Evolutionary conservation across 2,888 invertebrate genomes (phyloP).

Genomic region (Acheta domesticus): DNA sequence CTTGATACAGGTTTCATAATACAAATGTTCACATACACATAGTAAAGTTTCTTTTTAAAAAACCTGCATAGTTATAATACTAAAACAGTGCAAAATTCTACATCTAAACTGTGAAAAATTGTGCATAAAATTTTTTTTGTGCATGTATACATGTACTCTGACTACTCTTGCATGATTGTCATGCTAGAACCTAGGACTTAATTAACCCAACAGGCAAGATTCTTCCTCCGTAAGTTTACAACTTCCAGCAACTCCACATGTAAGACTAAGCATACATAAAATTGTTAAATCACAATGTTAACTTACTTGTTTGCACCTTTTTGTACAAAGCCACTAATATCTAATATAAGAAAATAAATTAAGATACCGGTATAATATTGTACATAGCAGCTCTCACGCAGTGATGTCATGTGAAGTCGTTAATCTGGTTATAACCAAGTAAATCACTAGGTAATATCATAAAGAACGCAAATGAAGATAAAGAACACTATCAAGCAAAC

Average conservation of each 20-base stretch:
- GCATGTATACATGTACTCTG: background rate
- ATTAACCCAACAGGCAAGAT: constrained; percentile 7
- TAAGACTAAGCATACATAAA: background rate
- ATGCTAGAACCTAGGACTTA: background rate
- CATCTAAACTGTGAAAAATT: background rate
- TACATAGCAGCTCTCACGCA: background rate
- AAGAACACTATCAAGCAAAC: background rate
- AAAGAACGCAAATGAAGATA: background rate
- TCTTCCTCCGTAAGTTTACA: background rate
- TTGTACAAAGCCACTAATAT: constrained; percentile 18
- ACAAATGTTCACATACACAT: too few relatives aligned
- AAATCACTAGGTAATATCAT: background rate
- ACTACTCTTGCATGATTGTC: constrained; percentile 1
- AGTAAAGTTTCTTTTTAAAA: too few relatives aligned
- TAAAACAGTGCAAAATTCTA: background rate
- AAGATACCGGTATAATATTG: constrained; percentile 11
- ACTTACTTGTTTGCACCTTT: constrained; percentile 9
- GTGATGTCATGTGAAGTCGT: constrained; percentile 18
- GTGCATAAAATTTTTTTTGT: background rate
- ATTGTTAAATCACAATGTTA: background rate
- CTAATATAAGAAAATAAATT: background rate
- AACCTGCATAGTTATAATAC: background rate
- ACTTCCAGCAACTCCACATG: background rate
- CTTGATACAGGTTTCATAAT: too few relatives aligned
- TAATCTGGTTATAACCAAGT: background rate